Percentiles rank a stretch among this genome's conserved stretches.
Conservation (phyloP, 2,888 invertebrate genomes). For the Drosophila ustulata region DNA sequence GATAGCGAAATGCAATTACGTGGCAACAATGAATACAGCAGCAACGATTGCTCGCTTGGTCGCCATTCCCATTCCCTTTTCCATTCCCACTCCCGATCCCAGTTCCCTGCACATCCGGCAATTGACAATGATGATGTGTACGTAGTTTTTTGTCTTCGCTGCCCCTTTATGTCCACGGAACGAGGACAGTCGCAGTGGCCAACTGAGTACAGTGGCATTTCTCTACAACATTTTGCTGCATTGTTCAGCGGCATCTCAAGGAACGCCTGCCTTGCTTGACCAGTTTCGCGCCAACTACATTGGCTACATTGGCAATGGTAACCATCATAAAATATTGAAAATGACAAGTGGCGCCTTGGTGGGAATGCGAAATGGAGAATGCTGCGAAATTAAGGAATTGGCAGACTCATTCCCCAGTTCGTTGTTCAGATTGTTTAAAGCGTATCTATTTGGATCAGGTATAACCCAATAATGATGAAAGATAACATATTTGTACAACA, state of each 20-base stretch:
- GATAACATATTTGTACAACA: not conserved
- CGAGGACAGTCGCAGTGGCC: conserved; percentile 21
- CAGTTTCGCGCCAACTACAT: conserved; percentile 34
- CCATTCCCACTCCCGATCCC: conserved; percentile 7
- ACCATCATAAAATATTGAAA: conserved; percentile 80
- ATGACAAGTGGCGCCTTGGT: conserved; percentile 54
- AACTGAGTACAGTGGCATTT: conserved; percentile 52
- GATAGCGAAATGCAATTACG: conserved; percentile 84
- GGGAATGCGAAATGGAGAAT: not conserved
- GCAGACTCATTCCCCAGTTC: conserved; percentile 7
- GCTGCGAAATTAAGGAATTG: not conserved
- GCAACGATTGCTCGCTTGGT: conserved; percentile 74
- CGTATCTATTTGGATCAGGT: not conserved
- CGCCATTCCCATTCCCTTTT: conserved; percentile 39
- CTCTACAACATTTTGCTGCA: conserved; percentile 68
- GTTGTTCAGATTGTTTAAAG: conserved; percentile 18
- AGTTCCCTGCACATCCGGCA: conserved; percentile 67
- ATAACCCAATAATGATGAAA: conserved; percentile 3
- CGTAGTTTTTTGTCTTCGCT: conserved; percentile 76
- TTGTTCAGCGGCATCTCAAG: conserved; percentile 63
- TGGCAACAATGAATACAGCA: conserved; percentile 83
- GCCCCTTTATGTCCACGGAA: conserved; percentile 52
- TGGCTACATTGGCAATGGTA: conserved; percentile 74
- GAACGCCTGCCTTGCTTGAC: conserved; percentile 36
- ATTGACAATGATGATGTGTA: conserved; percentile 80